Conservation (phyloP, 2,888 invertebrate species). For the Caenorhabditis angaria region DNA sequence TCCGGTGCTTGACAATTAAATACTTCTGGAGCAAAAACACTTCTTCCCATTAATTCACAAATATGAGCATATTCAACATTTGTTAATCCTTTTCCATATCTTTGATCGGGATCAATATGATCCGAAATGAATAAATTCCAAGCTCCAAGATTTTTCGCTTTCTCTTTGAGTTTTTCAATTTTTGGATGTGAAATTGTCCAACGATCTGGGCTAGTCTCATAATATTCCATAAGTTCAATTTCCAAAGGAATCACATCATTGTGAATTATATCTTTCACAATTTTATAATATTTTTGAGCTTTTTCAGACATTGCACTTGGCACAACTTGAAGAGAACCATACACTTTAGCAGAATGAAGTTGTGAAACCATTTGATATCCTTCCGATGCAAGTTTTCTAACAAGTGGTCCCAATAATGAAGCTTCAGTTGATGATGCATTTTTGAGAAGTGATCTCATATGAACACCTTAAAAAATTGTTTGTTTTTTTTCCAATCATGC, state of each 20-base stretch:
- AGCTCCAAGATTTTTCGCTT: slow-evolving; percentile 73
- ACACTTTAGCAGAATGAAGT: slow-evolving; percentile 29
- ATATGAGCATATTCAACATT: slow-evolving; percentile 75
- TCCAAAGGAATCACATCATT: slow-evolving; percentile 74
- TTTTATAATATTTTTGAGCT: slow-evolving; percentile 71
- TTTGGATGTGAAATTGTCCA: slow-evolving; percentile 73
- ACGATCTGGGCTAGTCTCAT: slow-evolving; percentile 57
- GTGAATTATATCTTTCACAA: slow-evolving; percentile 73
- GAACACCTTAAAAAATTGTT: slow-evolving; percentile 41
- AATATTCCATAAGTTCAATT: slow-evolving; percentile 64
- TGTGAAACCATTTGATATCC: slow-evolving; percentile 52
- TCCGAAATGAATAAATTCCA: slow-evolving; percentile 75
- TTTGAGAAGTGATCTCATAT: slow-evolving; percentile 53
- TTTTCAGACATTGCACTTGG: slow-evolving; percentile 72
- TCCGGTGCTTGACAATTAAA: slow-evolving; percentile 75
- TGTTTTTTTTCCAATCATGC: not conserved
- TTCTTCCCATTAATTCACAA: slow-evolving; percentile 74
- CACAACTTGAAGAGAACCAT: slow-evolving; percentile 70
- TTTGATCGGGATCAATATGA: slow-evolving; percentile 72
- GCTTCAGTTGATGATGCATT: slow-evolving; percentile 57
- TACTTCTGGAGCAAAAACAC: slow-evolving; percentile 73
- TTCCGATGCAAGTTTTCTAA: slow-evolving; percentile 48
- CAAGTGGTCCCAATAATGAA: slow-evolving; percentile 45
- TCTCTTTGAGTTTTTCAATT: slow-evolving; percentile 73
- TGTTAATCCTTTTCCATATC: slow-evolving; percentile 72